phyloP scores from a whole-genome alignment of 2,888 invertebrate genomes.

The Diabrotica balteata region DNA sequence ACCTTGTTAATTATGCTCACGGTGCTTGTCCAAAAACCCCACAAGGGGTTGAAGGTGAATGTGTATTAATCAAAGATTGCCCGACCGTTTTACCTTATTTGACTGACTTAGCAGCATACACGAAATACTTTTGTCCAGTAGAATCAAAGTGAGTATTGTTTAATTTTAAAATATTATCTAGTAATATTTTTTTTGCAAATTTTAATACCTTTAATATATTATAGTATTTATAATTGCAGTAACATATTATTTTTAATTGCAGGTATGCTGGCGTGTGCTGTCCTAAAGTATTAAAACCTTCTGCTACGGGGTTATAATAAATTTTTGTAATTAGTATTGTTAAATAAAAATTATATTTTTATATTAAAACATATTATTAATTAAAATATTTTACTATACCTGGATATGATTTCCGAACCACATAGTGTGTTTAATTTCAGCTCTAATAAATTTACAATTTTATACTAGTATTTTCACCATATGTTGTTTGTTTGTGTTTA shows the following conservation, averaged over 20 bases:
- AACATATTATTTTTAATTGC: neutral
- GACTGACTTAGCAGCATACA: constrained; percentile 30
- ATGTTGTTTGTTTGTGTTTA: too few species aligned
- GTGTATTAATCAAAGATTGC: constrained; percentile 23
- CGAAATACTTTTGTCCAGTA: constrained; percentile 29
- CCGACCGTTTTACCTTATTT: constrained; percentile 20
- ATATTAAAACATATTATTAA: too few species aligned
- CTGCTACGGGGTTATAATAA: too few species aligned
- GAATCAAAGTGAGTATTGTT: constrained; percentile 17
- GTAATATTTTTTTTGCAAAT: neutral
- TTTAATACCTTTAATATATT: neutral
- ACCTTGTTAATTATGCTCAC: neutral
- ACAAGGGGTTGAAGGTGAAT: constrained; percentile 21
- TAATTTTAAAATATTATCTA: neutral
- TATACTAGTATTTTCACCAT: too few species aligned
- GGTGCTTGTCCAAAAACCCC: constrained; percentile 24
- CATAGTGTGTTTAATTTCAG: too few species aligned
- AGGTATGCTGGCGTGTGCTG: constrained; percentile 25
- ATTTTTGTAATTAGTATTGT: too few species aligned
- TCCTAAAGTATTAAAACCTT: neutral
- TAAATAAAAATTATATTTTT: too few species aligned
- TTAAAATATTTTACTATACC: too few species aligned
- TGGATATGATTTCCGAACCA: too few species aligned
- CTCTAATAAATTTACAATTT: too few species aligned
- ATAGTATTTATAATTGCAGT: neutral